These are phyloP conservation scores for Eilema depressum DNA, from an alignment of 2,888 invertebrate genomes.

Conservation along the genomic window DNA sequence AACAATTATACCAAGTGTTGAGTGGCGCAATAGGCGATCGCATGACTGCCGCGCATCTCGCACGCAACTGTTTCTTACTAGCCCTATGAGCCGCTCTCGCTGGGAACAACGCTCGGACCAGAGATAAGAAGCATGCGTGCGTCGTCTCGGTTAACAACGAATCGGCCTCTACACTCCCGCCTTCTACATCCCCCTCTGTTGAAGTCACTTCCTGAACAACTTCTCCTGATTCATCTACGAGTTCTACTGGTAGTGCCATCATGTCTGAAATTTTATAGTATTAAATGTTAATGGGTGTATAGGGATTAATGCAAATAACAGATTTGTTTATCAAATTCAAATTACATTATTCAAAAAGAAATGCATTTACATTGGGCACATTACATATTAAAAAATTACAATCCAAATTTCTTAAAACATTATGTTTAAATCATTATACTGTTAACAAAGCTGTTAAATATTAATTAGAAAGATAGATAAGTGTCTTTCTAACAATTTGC, in stretches of 20 bases:
- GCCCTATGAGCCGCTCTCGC: conserved; percentile 95
- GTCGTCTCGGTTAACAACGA: conserved; percentile 91
- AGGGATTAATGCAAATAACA: no score
- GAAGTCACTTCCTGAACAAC: conserved; percentile 69
- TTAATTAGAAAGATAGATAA: no score
- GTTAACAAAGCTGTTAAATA: no score
- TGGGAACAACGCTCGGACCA: conserved; percentile 95
- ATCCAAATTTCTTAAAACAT: no score
- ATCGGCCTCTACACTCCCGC: conserved; percentile 16
- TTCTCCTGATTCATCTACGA: conserved; percentile 88
- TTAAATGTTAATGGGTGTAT: no score
- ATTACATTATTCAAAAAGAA: not conserved
- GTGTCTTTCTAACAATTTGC: no score
- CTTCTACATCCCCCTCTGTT: conserved; percentile 42
- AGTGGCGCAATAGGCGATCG: conserved; percentile 93
- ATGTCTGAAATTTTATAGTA: conserved; percentile 83
- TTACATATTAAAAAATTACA: no score
- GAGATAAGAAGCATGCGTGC: conserved; percentile 94
- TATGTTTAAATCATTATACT: no score
- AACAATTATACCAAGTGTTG: conserved; percentile 92
- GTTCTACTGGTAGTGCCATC: conserved; percentile 92
- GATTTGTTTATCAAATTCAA: not conserved
- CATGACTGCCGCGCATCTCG: conserved; percentile 91
- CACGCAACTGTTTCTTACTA: conserved; percentile 91
- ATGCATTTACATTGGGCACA: not conserved